Percentiles rank a stretch among this genome's conserved stretches.
Evolutionary conservation across 2,888 invertebrate genomes (phyloP).

Genomic region (Sesia bembeciformis): DNA sequence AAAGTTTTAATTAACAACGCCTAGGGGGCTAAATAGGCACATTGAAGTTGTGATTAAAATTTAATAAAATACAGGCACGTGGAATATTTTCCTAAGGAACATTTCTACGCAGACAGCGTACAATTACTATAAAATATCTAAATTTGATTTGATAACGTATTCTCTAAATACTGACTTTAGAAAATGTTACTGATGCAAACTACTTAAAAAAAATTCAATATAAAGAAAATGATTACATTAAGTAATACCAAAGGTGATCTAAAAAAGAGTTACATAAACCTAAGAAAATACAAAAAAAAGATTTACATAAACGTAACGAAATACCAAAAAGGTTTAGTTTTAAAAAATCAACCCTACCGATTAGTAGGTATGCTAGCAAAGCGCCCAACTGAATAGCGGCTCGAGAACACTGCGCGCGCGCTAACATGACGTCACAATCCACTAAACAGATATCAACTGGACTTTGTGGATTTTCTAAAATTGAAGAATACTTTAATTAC

Average conservation of each 20-base stretch:
- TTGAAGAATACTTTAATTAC: too few relatives aligned
- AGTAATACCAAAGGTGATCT: conserved; percentile 7
- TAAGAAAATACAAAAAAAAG: conserved; percentile 2
- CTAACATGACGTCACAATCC: neutral
- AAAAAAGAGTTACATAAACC: neutral
- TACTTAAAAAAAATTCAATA: conserved; percentile 2
- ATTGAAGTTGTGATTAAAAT: conserved; percentile 41
- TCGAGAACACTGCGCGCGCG: conserved; percentile 26
- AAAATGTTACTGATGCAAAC: neutral
- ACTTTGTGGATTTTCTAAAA: too few relatives aligned
- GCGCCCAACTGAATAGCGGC: conserved; percentile 67
- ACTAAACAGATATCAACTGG: too few relatives aligned
- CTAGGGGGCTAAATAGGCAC: conserved; percentile 18
- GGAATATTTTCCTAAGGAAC: conserved; percentile 31
- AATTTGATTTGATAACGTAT: too few relatives aligned
- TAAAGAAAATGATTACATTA: conserved; percentile 3
- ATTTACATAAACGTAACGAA: neutral
- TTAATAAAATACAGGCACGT: conserved; percentile 33
- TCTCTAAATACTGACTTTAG: too few relatives aligned
- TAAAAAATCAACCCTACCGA: neutral
- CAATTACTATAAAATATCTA: neutral
- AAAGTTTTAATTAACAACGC: neutral
- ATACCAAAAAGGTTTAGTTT: neutral
- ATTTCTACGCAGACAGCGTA: conserved; percentile 43
- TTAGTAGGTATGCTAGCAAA: conserved; percentile 41